Evolutionary conservation across 1,140 invertebrate species (phyloP), one percentile per base, ranked within the genome.

Genomic region (Chrysomallon squamiferum): DNA sequence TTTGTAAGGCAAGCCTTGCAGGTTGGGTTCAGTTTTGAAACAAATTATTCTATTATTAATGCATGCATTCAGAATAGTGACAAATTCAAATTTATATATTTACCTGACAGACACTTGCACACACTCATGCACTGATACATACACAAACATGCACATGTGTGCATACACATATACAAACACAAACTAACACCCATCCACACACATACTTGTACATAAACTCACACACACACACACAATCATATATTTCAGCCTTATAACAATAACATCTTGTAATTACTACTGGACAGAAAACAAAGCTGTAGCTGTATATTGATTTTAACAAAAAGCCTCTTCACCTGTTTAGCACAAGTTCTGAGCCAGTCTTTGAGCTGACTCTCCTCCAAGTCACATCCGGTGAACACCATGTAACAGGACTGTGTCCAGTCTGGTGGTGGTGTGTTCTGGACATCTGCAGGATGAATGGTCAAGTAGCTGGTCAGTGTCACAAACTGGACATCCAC

Each of bases 341-440:
- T 76, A 25, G 73, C 72, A 72, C 80, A 81, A 0, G 70, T n/a
- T 41, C 77, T 59, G 11, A 84, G 61, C 76, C 75, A 80, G 65
- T 78, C 73, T 65, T 79, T 81, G 0, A 84, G 65, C 30, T 64
- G 60, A 5, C 57, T 38, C 29, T 74, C 73, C 22, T 73, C 25
- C 25, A 84, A 73, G 7, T 56, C 47, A 62, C 68, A 76, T 9
- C 81, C 81, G 33, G 70, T 81, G 67, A 81, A 81, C 41, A 71
- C 68, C 38, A 81, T 54, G 62, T 67, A 75, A 27, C 50, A 54
- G 72, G 66, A 68, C 3, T 75, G 33, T 62, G 56, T 22, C 52
- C 38, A 32, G 32, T 59, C 20, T 13, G 54, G 33, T 59, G 5
- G 62, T 32, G 29, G 59, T 50, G 22, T 64, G 61, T 29, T 59